These are phyloP conservation scores for Planococcus citri DNA, from an alignment of 1,140 invertebrate species.

Conservation along the genomic window DNA sequence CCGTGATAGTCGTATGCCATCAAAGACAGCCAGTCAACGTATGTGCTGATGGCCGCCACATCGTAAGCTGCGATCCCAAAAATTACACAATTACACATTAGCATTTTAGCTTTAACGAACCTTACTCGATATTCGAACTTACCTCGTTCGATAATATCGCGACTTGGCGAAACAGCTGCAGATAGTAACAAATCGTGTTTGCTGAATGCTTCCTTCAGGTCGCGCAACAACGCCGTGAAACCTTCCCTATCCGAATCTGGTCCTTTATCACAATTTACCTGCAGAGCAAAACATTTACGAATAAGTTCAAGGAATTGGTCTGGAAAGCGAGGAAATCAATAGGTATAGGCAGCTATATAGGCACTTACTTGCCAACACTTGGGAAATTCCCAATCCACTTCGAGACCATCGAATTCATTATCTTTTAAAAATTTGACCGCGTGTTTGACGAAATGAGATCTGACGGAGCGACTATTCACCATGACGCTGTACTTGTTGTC, in stretches of 20 bases:
- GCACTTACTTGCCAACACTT: slow-evolving; percentile 66
- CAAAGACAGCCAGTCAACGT: slow-evolving; percentile 38
- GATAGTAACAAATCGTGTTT: slow-evolving; percentile 40
- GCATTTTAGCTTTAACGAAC: not conserved
- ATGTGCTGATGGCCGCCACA: slow-evolving; percentile 31
- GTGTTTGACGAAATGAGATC: slow-evolving; percentile 56
- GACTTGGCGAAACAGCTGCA: slow-evolving; percentile 45
- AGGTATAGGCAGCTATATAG: too few species aligned
- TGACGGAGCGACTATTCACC: slow-evolving; percentile 55
- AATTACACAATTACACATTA: not conserved
- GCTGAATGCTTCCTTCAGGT: slow-evolving; percentile 42
- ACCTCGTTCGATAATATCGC: slow-evolving; percentile 37
- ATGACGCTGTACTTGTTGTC: slow-evolving; percentile 71
- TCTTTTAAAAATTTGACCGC: slow-evolving; percentile 61
- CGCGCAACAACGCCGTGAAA: slow-evolving; percentile 40
- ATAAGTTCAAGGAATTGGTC: too few species aligned
- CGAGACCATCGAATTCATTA: slow-evolving; percentile 67
- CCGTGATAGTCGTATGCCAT: slow-evolving; percentile 42
- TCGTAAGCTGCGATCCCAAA: slow-evolving; percentile 38
- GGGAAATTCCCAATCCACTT: slow-evolving; percentile 82
- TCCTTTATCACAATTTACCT: slow-evolving; percentile 63
- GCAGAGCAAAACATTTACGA: slow-evolving; percentile 4
- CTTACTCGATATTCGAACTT: too few species aligned
- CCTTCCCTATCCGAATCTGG: slow-evolving; percentile 45
- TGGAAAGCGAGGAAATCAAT: too few species aligned